Evolutionary conservation across 2,888 invertebrate species (phyloP).

Genomic region (Sylvicola cinctus): DNA sequence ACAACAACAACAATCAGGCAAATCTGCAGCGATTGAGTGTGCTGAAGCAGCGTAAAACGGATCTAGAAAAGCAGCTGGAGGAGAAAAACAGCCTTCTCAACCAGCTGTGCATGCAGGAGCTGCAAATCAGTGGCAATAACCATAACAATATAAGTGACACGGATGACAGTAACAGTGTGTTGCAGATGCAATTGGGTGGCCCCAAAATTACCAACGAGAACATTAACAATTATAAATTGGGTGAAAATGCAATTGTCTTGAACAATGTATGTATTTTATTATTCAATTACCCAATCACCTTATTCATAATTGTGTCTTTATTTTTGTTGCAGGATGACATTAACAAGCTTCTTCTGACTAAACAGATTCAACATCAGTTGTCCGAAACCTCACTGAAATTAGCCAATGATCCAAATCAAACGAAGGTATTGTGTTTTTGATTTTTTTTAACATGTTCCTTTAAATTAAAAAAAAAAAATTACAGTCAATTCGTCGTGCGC

Average conservation of each 20-base stretch:
- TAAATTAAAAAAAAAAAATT: neutral
- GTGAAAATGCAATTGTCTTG: slow-evolving; percentile 6
- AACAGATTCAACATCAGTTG: slow-evolving; percentile 9
- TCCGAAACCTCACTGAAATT: slow-evolving; percentile 8
- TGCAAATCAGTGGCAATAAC: slow-evolving; percentile 15
- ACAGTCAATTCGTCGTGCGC: slow-evolving; percentile 8
- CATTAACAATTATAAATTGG: slow-evolving; percentile 7
- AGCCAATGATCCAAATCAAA: slow-evolving; percentile 8
- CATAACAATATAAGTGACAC: slow-evolving; percentile 8
- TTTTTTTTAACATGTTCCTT: slow-evolving; percentile 1
- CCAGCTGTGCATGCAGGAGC: slow-evolving; percentile 17
- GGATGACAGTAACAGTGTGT: slow-evolving; percentile 1
- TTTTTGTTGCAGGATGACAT: slow-evolving; percentile 7
- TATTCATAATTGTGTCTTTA: too few species aligned
- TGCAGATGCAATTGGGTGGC: slow-evolving; percentile 12
- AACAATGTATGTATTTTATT: too few species aligned
- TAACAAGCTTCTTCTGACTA: slow-evolving; percentile 8
- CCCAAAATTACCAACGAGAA: slow-evolving; percentile 13
- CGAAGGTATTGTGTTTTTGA: slow-evolving; percentile 4
- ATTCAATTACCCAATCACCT: too few species aligned
- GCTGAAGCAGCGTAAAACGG: slow-evolving; percentile 19
- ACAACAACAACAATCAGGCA: neutral
- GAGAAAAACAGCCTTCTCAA: slow-evolving; percentile 23
- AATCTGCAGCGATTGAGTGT: slow-evolving; percentile 13
- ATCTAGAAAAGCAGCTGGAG: slow-evolving; percentile 20